Percentiles rank a stretch among this genome's conserved stretches.
Conservation (phyloP, 2,113 vertebrate species). For the Herpetotheres cachinnans region DNA sequence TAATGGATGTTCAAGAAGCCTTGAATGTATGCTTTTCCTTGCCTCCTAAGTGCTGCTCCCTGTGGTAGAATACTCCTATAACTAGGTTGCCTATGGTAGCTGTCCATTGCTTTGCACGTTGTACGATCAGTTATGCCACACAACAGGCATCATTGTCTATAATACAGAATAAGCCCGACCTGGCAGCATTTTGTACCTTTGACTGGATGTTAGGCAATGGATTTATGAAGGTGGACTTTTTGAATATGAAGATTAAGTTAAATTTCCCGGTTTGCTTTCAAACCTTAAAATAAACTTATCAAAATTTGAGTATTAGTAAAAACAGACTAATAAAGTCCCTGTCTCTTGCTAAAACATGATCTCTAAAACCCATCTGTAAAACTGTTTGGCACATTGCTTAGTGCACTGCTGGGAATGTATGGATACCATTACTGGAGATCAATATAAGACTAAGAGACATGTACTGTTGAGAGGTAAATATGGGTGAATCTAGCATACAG, state of each 20-base stretch:
- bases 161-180: neutral
- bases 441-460: neutral
- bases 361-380: neutral
- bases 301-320: neutral
- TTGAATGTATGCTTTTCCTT: neutral
- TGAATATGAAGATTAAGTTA: neutral
- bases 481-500: neutral
- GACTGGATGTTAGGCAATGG: neutral
- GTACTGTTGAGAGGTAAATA: neutral
- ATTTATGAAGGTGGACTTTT: neutral
- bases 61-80: neutral
- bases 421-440: neutral
- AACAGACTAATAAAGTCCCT: neutral
- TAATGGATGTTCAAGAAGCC: neutral
- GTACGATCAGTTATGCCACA: neutral
- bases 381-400: neutral
- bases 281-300: neutral
- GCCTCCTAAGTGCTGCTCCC: neutral
- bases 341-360: neutral
- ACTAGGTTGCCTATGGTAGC: neutral
- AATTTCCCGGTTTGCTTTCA: neutral
- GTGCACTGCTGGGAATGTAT: neutral
- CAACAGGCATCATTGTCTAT: neutral
- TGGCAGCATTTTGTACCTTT: neutral
- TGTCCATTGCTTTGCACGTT: neutral